A percentile compares a stretch with the other conserved stretches of the same genome.
phyloP scores from a whole-genome alignment of 2,113 vertebrate species.

The Oceanites oceanicus region DNA sequence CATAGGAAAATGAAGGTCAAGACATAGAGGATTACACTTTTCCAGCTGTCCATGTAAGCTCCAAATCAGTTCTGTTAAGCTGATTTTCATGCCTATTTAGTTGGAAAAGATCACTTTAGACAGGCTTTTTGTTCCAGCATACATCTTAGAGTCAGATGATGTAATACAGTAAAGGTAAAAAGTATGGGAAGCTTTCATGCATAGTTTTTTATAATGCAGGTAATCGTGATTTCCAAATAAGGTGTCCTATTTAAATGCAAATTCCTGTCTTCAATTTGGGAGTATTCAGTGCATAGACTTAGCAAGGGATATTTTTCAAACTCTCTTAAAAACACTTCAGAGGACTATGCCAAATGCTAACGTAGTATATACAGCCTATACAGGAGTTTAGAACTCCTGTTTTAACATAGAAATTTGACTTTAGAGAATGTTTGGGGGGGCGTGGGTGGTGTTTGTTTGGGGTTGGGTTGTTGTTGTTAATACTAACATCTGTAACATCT shows the following conservation, averaged over 20 bases:
- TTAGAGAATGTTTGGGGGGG: not conserved
- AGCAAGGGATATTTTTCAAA: not conserved
- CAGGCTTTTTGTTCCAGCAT: not conserved
- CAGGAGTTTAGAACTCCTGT: not conserved
- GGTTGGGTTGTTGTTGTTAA: not conserved
- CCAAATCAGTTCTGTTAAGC: not conserved
- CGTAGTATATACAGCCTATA: not conserved
- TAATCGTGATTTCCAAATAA: not conserved
- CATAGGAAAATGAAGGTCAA: slow-evolving; percentile 75
- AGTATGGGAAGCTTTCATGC: not conserved
- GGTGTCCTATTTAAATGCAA: not conserved
- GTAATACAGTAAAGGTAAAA: not conserved
- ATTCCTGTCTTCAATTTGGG: not conserved
- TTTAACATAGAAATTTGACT: not conserved
- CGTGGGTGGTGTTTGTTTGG: not conserved
- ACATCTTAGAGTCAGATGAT: not conserved
- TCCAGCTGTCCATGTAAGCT: slow-evolving; percentile 74
- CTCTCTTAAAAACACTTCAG: not conserved
- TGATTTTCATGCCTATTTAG: not conserved
- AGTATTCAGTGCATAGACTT: not conserved
- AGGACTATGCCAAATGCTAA: not conserved
- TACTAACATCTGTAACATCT: not conserved
- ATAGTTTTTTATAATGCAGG: not conserved
- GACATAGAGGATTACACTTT: slow-evolving; percentile 76
- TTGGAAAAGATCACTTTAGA: not conserved